Evolutionary conservation across 2,113 vertebrate genomes (phyloP), one percentile per base, ranked within the genome.

Genomic region (Tachysurus vachellii): DNA sequence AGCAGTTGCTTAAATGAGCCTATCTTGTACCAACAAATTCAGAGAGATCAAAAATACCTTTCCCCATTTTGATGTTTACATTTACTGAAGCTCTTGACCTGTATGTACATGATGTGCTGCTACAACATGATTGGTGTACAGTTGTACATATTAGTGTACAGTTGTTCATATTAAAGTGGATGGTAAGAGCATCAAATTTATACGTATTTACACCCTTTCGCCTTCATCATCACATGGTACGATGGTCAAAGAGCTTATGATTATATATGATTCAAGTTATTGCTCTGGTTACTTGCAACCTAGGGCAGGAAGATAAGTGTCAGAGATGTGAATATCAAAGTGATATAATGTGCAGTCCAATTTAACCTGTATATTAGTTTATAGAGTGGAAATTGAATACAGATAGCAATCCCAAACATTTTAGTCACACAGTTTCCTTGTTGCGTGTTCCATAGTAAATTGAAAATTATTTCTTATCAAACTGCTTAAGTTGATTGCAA

Each of bases 161-260:
- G 5, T 50, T 50, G 47, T 50, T 50, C 47, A 5, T 50, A 50
- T 3, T 50, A 50, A 50, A 50, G 47, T 9, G 8, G 4, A 50
- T 50, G 8, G 47, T 50, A 9, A 50, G 47, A 2, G 47, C 47
- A 88, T 88, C 80, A 88, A 82, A 85, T 64, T 36, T 36, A 36
- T 36, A 36, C 1, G 81, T 80, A 87, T 75, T 87, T 62, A 71
- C 77, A 82, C 47, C 62, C 70, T 59, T 85, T 89, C 19, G 44
- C 10, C 64, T 42, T 88, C 44, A 76, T 86, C 47, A 44, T 47
- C 61, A 44, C 21, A 31, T 17, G 42, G 76, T 88, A 77, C 89
- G 81, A 86, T 79, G 21, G 11, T 21, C 47, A 79, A 82, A 61
- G 47, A 26, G 31, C 56, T 44, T 56, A 59, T 77, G 71, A n/a